Evolutionary conservation across 2,113 vertebrate species (phyloP).

Genomic region (Brienomyrus brachyistius): DNA sequence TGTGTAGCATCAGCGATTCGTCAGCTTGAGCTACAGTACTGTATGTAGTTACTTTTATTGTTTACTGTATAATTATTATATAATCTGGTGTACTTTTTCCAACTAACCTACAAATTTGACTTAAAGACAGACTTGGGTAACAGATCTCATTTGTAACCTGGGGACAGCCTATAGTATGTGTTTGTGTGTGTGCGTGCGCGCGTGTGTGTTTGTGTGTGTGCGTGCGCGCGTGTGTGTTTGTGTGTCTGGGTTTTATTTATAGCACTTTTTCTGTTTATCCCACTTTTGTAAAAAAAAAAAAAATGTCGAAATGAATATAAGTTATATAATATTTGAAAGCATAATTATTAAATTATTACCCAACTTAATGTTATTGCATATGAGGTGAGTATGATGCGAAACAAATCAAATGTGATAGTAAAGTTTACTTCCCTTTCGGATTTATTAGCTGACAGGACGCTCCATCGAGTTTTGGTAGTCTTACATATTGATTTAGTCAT

Average conservation of each 20-base stretch:
- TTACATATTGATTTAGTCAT: slow-evolving; percentile 18
- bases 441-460: slow-evolving; percentile 6
- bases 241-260: no score
- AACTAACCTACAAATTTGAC: not conserved
- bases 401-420: slow-evolving; percentile 13
- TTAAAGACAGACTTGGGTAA: not conserved
- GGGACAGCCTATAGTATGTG: not conserved
- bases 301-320: not conserved
- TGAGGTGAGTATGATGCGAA: not conserved
- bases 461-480: slow-evolving; percentile 7
- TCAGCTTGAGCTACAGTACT: not conserved
- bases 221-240: not conserved
- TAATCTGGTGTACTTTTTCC: not conserved
- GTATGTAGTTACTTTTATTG: no score
- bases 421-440: not conserved
- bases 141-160: not conserved
- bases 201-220: not conserved
- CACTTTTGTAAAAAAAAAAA: no score
- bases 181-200: no score
- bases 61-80: not conserved
- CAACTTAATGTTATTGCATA: not conserved
- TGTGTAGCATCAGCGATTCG: not conserved
- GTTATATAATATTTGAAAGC: not conserved
- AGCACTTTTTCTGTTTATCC: no score
- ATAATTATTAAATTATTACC: not conserved